Evolutionary conservation across 2,797 vertebrate species (phyloP), one percentile per base, ranked within the genome.

Genomic region (Graptemys geographica): DNA sequence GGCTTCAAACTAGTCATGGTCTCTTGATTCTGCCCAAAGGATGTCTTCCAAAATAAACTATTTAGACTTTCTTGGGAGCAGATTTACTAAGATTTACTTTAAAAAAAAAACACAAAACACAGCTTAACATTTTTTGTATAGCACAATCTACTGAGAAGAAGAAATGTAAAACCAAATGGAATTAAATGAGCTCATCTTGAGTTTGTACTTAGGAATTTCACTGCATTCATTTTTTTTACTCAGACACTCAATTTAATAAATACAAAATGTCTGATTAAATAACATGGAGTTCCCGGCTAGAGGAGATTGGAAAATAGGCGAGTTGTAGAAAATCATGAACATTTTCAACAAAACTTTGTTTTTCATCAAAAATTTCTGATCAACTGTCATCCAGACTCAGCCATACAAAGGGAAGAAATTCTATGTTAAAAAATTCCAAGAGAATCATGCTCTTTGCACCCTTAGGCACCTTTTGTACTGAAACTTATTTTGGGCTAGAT

Each of bases 11-110:
- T 86, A 92, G 86, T 65, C 87, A 72, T 62, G 92, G 81, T 74
- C 59, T 91, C 96, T 90, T 90, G 91, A 95, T 96, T 96, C 79
- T 94, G 72, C 51, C 91, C 85, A 94, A 96, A 95, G 72, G 2
- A 84, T 90, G 92, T 62, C 89, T 90, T 96, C 95, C 47, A 83
- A 94, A 91, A 56, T 79, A 78, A 96, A 87, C 57, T 86, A 74
- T 28, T 87, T 94, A 91, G 84, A 81, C 15, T 51, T 89, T 91
- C 84, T 47, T 81, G 90, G 92, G 94, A 92, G 89, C 37, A 87
- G 76, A 96, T 78, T 76, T 80, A 78, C 82, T 84, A 28, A 53
- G 59, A 83, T 95, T 96, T 96, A 95, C 94, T 79, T 79, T 5
- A 41, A 10, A 28, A 41, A 83, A 84, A 37, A 79, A 37, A 18